These are phyloP conservation scores for Drosophila repletoides DNA, from an alignment of 1,140 invertebrate genomes.

Conservation along the genomic window DNA sequence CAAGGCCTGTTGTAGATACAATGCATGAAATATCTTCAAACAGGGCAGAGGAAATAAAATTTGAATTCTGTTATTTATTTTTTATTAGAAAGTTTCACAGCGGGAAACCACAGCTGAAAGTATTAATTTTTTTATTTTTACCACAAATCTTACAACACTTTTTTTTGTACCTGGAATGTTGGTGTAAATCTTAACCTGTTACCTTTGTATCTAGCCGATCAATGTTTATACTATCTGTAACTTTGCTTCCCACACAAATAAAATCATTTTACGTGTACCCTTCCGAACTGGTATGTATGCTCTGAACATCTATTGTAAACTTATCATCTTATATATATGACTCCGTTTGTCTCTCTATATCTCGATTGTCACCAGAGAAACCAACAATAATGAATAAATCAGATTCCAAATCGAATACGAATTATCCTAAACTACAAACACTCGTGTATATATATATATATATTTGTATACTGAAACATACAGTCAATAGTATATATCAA, in stretches of 20 bases:
- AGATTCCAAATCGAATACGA: conserved; percentile 7
- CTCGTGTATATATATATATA: conserved; percentile 70
- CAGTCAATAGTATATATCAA: conserved; percentile 31
- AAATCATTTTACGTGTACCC: conserved; percentile 74
- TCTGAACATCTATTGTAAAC: conserved; percentile 57
- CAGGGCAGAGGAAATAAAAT: too few species aligned
- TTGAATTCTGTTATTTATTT: neutral
- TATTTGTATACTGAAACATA: conserved; percentile 42
- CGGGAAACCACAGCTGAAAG: too few species aligned
- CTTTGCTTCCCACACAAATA: conserved; percentile 48
- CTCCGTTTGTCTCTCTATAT: conserved; percentile 27
- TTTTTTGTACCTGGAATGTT: neutral
- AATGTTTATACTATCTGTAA: conserved; percentile 34
- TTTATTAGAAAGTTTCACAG: too few species aligned
- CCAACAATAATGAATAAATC: neutral
- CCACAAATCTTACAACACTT: neutral
- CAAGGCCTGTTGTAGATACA: too few species aligned
- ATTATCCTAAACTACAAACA: conserved; percentile 32
- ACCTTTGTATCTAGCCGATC: conserved; percentile 20
- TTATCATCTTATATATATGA: conserved; percentile 29
- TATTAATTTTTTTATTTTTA: neutral
- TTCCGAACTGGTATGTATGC: conserved; percentile 77
- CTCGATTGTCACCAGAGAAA: conserved; percentile 13
- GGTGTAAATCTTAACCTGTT: conserved; percentile 26
- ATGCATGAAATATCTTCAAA: too few species aligned